Evolutionary conservation across 2,888 invertebrate species (phyloP).

Genomic region (Melanophora roralis): DNA sequence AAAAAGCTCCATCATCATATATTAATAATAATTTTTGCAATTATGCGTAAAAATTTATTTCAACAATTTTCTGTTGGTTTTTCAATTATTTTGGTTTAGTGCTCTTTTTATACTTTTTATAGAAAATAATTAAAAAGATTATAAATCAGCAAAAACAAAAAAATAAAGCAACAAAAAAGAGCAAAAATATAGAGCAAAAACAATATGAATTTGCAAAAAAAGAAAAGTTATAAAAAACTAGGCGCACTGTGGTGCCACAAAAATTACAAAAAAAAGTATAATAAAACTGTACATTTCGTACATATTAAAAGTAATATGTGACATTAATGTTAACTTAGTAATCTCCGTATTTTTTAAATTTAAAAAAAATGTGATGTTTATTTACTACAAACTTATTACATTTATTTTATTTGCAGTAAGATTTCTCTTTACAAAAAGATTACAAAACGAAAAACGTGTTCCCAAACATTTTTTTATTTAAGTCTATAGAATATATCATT

Average conservation of each 20-base stretch:
- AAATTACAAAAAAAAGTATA: neutral
- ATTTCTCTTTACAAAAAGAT: too few relatives aligned
- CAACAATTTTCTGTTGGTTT: neutral
- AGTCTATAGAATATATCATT: too few relatives aligned
- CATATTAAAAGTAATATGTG: too few relatives aligned
- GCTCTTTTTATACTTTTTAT: neutral
- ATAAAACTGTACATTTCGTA: neutral
- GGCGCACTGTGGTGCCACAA: constrained; percentile 40
- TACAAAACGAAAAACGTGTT: too few relatives aligned
- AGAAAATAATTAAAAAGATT: constrained; percentile 1
- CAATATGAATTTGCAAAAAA: constrained; percentile 19
- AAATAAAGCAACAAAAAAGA: constrained; percentile 25
- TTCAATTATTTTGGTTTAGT: neutral
- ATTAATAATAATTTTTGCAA: constrained; percentile 16
- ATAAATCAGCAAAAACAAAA: constrained; percentile 22
- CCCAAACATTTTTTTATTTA: too few relatives aligned
- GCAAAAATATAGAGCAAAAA: constrained; percentile 35
- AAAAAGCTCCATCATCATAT: constrained; percentile 8
- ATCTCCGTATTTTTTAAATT: too few relatives aligned
- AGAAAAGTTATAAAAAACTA: constrained; percentile 11
- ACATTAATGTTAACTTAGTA: too few relatives aligned
- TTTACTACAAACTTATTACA: too few relatives aligned
- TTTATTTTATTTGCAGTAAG: too few relatives aligned
- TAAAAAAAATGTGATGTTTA: too few relatives aligned
- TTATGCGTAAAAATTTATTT: constrained; percentile 26